Evolutionary conservation across 2,113 vertebrate species (phyloP).

Genomic region (human (Homo sapiens)): DNA sequence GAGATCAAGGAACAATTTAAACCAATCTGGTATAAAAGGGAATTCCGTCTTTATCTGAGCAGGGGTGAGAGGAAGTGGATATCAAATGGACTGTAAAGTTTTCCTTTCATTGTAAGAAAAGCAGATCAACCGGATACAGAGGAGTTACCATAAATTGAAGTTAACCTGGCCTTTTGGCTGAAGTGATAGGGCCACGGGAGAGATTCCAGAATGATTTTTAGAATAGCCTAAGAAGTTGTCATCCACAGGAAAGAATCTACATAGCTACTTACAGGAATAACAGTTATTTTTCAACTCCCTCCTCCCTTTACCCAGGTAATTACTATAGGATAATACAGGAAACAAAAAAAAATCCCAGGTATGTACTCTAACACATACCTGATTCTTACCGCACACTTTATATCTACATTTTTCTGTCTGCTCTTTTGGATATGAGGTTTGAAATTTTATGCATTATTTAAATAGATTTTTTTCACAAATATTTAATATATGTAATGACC

Average conservation of each 20-base stretch:
- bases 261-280: background rate
- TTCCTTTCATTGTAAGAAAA: constrained; percentile 31
- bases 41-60: constrained; percentile 37
- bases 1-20: constrained; percentile 47
- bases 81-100: background rate
- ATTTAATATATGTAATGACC: background rate
- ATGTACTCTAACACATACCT: background rate
- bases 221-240: constrained; percentile 7
- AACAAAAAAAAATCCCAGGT: constrained; percentile 1
- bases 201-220: constrained; percentile 18
- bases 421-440: background rate
- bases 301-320: background rate
- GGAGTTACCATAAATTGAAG: constrained; percentile 1
- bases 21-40: constrained; percentile 46
- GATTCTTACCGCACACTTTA: background rate
- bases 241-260: constrained; percentile 18
- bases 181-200: background rate
- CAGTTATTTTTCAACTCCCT: background rate
- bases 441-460: constrained; percentile 24
- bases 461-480: constrained; percentile 9
- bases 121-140: background rate
- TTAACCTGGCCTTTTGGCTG: constrained; percentile 18
- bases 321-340: background rate
- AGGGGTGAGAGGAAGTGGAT: background rate
- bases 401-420: background rate